A percentile compares a stretch with the other conserved stretches of the same genome.
Conservation (phyloP, 2,888 invertebrate species). For the Eristalis intricaria region DNA sequence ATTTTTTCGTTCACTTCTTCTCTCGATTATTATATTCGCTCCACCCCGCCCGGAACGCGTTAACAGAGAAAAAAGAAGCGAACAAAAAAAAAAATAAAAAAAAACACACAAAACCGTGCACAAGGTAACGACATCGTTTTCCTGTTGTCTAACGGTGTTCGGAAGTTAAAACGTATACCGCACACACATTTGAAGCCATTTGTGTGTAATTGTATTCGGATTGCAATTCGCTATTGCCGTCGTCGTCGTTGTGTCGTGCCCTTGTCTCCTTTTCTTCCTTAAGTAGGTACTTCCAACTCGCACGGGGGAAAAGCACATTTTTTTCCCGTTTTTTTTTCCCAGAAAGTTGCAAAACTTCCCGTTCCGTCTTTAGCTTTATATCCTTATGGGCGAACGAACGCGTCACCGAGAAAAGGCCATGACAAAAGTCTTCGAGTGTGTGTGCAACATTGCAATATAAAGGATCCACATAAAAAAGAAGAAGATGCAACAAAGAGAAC, state of each 20-base stretch:
- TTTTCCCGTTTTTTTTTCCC: constrained; percentile 35
- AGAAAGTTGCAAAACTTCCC: constrained; percentile 18
- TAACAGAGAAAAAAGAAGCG: neutral
- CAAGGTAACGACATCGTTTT: constrained; percentile 56
- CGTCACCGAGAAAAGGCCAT: constrained; percentile 25
- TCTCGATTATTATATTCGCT: constrained; percentile 12
- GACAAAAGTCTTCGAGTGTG: constrained; percentile 58
- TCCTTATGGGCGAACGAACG: neutral
- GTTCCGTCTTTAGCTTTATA: neutral
- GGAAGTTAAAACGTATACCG: constrained; percentile 51
- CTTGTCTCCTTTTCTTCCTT: constrained; percentile 51
- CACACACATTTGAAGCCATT: constrained; percentile 44
- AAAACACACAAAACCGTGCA: neutral
- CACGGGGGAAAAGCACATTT: constrained; percentile 56
- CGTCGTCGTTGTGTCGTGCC: constrained; percentile 26
- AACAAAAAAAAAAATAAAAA: neutral
- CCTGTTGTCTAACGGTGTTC: constrained; percentile 55
- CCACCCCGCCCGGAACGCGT: neutral
- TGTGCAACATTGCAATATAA: constrained; percentile 53
- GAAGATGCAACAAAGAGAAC: neutral
- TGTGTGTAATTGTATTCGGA: constrained; percentile 43
- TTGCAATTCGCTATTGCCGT: constrained; percentile 19
- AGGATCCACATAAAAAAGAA: constrained; percentile 33
- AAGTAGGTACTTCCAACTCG: constrained; percentile 50
- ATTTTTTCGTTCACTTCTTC: constrained; percentile 23